Base-by-base conservation (phyloP, 2,888 invertebrate species). In the Melangyna quadrimaculata region DNA sequence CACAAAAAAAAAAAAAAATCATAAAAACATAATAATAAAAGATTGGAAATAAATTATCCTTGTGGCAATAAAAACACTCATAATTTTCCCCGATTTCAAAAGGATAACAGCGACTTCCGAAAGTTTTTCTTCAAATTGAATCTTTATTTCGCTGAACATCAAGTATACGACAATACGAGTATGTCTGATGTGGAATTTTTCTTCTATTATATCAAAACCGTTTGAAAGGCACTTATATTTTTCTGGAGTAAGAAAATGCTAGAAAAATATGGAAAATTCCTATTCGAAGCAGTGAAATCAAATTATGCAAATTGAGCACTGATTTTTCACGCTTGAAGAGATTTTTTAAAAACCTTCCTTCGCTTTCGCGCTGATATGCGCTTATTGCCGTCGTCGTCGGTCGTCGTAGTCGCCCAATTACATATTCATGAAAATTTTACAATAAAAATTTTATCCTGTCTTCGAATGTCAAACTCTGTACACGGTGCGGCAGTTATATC, bases 251-350 rank as follows among this genome's bases (percentile, higher is more conserved):
- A 57, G 35, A 57, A 45, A 40, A 43, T 1, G 35, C 67, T 61
- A 57, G 51, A 40, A 72, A 79, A 81, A 81, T 80, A 86, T 81
- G 77, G 77, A 73, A n/a, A 81, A 53, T 78, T 86, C 73, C 81
- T 65, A 86, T 86, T 78, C 63, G 63, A 77, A 81, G 78, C 40
- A 63, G 77, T 69, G 12, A 78, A 87, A 88, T 88, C 82, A 86
- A 88, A 87, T 88, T 88, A 88, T 88, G 88, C 88, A 88, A 88
- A 88, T 88, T 87, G 86, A 81, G 87, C 73, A 71, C 84, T 88
- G 88, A 88, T 88, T 88, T 87, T 88, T 88, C 86, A 88, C 87
- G 87, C 81, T 88, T 77, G 87, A 80, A 74, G 69, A 81, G 71
- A 71, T 61, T 82, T 87, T 87, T 59, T 22, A 55, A 86, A 86